Evolutionary conservation across 2,888 invertebrate genomes (phyloP), one percentile per base, ranked within the genome.

Genomic region (Tetrapedia diversipes): DNA sequence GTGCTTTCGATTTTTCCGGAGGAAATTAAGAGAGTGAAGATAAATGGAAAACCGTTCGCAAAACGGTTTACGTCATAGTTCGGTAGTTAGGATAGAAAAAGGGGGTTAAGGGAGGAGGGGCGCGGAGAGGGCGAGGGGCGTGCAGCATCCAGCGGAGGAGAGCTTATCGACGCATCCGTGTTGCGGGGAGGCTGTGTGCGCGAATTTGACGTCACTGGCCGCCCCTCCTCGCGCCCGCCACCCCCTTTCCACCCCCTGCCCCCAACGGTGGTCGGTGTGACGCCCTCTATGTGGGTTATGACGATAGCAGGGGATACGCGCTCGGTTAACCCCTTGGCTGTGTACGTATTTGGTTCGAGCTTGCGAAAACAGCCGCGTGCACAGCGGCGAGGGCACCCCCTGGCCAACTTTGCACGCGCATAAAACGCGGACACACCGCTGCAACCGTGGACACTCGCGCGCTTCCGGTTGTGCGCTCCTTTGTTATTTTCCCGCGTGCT

Each of bases 261-360:
- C n/a, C n/a, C n/a, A n/a, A n/a, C n/a, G n/a, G n/a, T n/a, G n/a
- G 78, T 66, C 87, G 86, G 89, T 89, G 89, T 89, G 89, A 89
- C 86, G 89, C 86, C 89, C 90, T 89, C 87, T 88, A 89, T 89
- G 87, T 89, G 90, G 89, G 89, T 89, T 89, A 89, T 89, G 89
- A 89, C 89, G 90, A 89, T 88, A 85, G 85, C 86, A 69, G 82
- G 80, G 76, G 77, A 80, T 81, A 82, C 78, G 81, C 68, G 80
- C 71, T 80, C 82, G 87, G 81, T 89, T 89, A 89, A 86, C 86
- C 88, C 86, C 85, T 84, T 79, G 74, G 76, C 70, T 69, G 82
- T 83, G 84, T 86, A 86, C 86, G 84, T 78, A 79, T 79, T 78
- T 78, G 73, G 73, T 68, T 78, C 68, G 78, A 80, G 81, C 77